Evolutionary conservation across 2,797 vertebrate genomes (phyloP), one percentile per base, ranked within the genome.

Genomic region (Takifugu ocellatus): DNA sequence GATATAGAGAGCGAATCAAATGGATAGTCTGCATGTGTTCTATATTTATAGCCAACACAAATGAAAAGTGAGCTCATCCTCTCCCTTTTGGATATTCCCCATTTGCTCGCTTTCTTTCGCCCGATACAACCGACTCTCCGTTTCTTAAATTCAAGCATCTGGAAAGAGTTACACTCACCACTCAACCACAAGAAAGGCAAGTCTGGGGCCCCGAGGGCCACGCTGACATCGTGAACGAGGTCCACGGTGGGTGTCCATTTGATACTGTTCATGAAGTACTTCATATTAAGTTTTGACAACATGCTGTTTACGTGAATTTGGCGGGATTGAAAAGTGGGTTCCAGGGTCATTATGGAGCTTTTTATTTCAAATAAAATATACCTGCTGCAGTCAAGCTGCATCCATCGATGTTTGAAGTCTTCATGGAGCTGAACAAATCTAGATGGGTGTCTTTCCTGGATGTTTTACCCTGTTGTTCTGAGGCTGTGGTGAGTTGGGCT

Each of bases 61-160:
- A 90, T 89, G 84, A 90, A 90, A 89, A 90, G 88, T 90, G 90
- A 92, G 84, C 86, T 92, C 88, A 90, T 90, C 84, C 71, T 87
- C 82, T 75, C 70, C 45, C 64, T 66, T 68, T 74, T 61, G 61
- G 64, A 72, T 76, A 75, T 61, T 53, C 61, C 54, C 70, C 75
- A 54, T 54, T 72, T 72, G 21, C 62, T 75, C 63, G 65, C 66
- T 74, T 80, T 83, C 75, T 74, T 71, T 77, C 68, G 16, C 72
- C 70, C 57, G 51, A n/a, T 62, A 50, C 67, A 54, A 72, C 70
- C 16, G 46, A 61, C 44, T 75, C 62, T 59, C 61, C 27, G 49
- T 79, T 71, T 68, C 74, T 68, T 72, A 53, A 63, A 58, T 64
- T 29, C 43, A 51, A 65, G 71, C 89, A 90, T 91, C 86, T 91